Percentiles rank a stretch among this genome's conserved stretches.
phyloP scores from a whole-genome alignment of 2,797 vertebrate genomes.

The Chelmon rostratus region DNA sequence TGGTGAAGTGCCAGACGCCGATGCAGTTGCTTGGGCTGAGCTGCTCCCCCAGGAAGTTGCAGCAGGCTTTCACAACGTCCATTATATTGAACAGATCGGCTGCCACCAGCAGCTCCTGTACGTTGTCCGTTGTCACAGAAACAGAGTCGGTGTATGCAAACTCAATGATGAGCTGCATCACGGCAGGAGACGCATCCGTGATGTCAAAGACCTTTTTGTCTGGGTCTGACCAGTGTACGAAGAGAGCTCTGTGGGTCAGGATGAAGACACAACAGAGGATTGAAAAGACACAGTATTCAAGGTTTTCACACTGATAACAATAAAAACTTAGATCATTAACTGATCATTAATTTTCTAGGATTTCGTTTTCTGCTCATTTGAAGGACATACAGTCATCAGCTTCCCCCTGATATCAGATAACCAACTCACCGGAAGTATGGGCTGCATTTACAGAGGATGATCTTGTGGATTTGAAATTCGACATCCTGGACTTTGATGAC shows the following conservation, averaged over 20 bases:
- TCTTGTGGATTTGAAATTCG: conserved; percentile 69
- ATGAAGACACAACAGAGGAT: background rate
- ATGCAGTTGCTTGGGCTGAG: conserved; percentile 87
- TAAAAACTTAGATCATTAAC: too few relatives aligned
- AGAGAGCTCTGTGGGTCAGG: conserved; percentile 43
- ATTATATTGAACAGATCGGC: conserved; percentile 86
- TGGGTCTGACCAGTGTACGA: conserved; percentile 11
- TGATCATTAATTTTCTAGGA: too few relatives aligned
- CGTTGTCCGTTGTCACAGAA: conserved; percentile 71
- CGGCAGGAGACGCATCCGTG: conserved; percentile 13
- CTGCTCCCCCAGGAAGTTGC: conserved; percentile 82
- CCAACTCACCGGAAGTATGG: conserved; percentile 62
- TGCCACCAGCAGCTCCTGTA: conserved; percentile 78
- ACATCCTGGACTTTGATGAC: conserved; percentile 57
- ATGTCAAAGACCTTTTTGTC: conserved; percentile 21
- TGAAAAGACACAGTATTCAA: background rate
- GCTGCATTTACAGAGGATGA: conserved; percentile 70
- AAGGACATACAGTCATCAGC: background rate
- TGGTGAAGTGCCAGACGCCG: conserved; percentile 84
- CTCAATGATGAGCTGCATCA: conserved; percentile 54
- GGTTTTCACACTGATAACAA: background rate
- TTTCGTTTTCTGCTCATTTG: too few relatives aligned
- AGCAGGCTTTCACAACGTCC: conserved; percentile 81
- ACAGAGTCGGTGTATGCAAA: conserved; percentile 44
- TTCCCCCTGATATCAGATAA: background rate